Conservation (phyloP, 2,113 vertebrate genomes). For the Sciurus niger region DNA sequence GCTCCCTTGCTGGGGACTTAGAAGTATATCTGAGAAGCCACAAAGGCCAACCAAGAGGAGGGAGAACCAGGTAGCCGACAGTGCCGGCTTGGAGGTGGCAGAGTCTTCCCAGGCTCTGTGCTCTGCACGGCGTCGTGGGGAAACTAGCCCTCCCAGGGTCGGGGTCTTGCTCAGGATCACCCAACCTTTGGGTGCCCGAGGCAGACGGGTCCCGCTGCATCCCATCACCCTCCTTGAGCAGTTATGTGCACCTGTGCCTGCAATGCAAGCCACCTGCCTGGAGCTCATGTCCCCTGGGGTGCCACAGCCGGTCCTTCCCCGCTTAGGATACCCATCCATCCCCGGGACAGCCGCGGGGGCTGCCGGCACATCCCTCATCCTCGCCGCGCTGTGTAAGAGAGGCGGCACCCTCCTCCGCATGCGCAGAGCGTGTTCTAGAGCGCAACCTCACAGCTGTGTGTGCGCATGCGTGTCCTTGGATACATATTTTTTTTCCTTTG, state of each 20-base stretch:
- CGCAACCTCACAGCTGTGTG: too few relatives aligned
- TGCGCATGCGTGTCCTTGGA: too few relatives aligned
- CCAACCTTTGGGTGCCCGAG: background rate
- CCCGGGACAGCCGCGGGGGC: background rate
- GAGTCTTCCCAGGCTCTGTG: background rate
- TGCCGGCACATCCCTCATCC: too few relatives aligned
- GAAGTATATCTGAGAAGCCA: background rate
- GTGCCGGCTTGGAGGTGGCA: background rate
- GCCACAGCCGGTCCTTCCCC: conserved; percentile 42
- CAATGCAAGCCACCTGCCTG: conserved; percentile 34
- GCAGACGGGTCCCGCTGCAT: background rate
- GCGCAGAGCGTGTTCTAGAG: too few relatives aligned
- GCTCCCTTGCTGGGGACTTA: background rate
- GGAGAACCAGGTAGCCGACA: too few relatives aligned
- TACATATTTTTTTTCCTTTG: too few relatives aligned
- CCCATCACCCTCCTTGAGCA: background rate
- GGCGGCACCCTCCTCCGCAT: too few relatives aligned
- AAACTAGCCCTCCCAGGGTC: background rate
- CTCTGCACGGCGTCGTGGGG: background rate
- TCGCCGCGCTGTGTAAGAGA: too few relatives aligned
- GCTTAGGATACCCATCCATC: background rate
- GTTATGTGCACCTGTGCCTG: conserved; percentile 68
- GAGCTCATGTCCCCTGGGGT: conserved; percentile 40
- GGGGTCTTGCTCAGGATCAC: background rate
- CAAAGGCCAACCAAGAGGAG: background rate